A percentile compares a stretch with the other conserved stretches of the same genome.
Conservation (phyloP, 2,113 vertebrate genomes). For the Todiramphus chloris region DNA sequence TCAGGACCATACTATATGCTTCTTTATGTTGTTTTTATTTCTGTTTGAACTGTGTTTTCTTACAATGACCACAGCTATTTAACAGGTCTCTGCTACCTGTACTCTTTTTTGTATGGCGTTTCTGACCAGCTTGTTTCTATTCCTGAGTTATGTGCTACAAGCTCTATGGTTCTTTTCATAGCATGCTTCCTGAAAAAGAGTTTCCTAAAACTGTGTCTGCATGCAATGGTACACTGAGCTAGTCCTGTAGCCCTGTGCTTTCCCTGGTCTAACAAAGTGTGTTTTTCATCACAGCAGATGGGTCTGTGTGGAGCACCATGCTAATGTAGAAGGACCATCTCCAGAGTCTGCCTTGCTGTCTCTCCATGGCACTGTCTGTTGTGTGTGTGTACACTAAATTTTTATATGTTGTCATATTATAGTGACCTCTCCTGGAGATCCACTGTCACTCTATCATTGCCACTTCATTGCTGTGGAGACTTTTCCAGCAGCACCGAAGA, state of each 20-base stretch:
- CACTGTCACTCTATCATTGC: not conserved
- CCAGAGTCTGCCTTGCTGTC: rapidly evolving
- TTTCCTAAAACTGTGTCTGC: not conserved
- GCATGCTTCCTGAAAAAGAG: not conserved
- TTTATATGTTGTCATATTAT: not conserved
- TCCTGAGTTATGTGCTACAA: not conserved
- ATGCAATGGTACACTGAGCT: not conserved
- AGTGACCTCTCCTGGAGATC: not conserved
- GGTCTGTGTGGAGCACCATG: not conserved
- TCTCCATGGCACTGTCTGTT: not conserved
- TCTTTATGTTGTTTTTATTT: no score
- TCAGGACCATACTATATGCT: not conserved
- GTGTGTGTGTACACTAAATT: not conserved
- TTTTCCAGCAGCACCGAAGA: not conserved
- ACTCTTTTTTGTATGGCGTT: not conserved
- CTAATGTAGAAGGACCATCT: rapidly evolving
- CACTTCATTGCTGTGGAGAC: not conserved
- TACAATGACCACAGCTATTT: not conserved
- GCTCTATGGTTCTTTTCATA: not conserved
- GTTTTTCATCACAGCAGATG: not conserved
- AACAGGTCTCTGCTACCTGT: not conserved
- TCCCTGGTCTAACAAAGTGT: rapidly evolving
- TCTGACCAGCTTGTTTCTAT: not conserved
- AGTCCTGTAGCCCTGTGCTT: not conserved
- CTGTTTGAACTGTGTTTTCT: not conserved